Evolutionary conservation across 2,888 invertebrate genomes (phyloP).

Genomic region (Yponomeuta evonymella): DNA sequence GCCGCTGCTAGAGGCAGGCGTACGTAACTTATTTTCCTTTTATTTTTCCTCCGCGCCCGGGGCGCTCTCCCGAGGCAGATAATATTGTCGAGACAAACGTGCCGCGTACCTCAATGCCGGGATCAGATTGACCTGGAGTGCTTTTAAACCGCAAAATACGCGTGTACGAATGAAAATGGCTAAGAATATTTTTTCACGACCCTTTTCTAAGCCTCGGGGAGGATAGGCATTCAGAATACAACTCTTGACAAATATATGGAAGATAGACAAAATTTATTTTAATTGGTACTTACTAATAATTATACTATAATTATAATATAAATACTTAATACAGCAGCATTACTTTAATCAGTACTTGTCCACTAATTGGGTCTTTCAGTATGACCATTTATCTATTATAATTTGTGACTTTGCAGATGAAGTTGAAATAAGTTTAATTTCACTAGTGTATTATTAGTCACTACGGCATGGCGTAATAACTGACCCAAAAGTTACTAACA

Average conservation of each 20-base stretch:
- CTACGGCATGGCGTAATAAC: not conserved
- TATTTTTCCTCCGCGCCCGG: slow-evolving; percentile 55
- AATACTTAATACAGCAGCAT: not conserved
- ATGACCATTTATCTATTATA: not conserved
- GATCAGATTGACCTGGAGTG: slow-evolving; percentile 46
- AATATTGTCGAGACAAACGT: slow-evolving; percentile 62
- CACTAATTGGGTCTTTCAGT: not conserved
- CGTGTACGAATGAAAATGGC: not conserved
- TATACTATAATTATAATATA: too few species aligned
- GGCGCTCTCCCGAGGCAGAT: slow-evolving; percentile 57
- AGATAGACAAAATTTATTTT: too few species aligned
- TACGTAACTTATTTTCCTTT: slow-evolving; percentile 62
- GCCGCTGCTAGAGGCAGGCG: not conserved
- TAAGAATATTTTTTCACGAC: not conserved
- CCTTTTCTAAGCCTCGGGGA: not conserved
- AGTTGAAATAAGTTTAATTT: not conserved
- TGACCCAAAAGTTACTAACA: not conserved
- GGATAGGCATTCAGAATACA: not conserved
- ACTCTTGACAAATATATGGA: not conserved
- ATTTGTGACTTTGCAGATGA: not conserved
- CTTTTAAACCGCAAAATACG: slow-evolving; percentile 36
- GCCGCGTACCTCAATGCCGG: slow-evolving; percentile 49
- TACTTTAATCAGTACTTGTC: too few species aligned
- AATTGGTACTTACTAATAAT: too few species aligned
- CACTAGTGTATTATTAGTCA: not conserved